Evolutionary conservation across 1,140 invertebrate species (phyloP).

Genomic region (Polyergus mexicanus): DNA sequence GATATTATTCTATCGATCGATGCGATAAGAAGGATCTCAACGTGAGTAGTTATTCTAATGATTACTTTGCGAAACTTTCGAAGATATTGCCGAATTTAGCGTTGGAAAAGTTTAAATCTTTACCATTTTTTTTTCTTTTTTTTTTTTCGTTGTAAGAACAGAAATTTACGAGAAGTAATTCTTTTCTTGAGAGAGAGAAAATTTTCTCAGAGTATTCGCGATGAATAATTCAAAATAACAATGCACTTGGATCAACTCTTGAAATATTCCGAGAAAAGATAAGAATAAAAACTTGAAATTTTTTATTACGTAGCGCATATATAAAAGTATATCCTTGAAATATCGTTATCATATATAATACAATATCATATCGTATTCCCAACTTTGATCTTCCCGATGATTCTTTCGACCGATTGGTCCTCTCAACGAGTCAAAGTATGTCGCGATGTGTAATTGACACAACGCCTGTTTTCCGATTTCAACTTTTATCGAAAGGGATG

Average conservation of each 20-base stretch:
- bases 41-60: slow-evolving; percentile 73
- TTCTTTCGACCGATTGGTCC: slow-evolving; percentile 22
- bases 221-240: slow-evolving; percentile 32
- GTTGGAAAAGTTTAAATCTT: not conserved
- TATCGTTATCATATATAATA: not conserved
- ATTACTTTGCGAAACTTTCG: slow-evolving; percentile 64
- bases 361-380: not conserved
- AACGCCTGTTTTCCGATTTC: not conserved
- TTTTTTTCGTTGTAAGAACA: slow-evolving; percentile 10
- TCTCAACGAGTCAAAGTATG: not conserved
- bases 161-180: slow-evolving; percentile 12
- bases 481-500: not conserved
- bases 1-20: slow-evolving; percentile 32
- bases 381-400: slow-evolving; percentile 20
- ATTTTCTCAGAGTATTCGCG: not conserved
- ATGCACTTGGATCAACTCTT: not conserved
- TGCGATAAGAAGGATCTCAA: slow-evolving; percentile 38
- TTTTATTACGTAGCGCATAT: not conserved
- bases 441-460: not conserved
- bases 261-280: slow-evolving; percentile 4
- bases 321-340: not conserved
- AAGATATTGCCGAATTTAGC: slow-evolving; percentile 49
- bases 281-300: not conserved
- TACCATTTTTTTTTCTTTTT: not conserved
- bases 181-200: not conserved